These are phyloP conservation scores for Hippoglossus stenolepis DNA, from an alignment of 2,113 vertebrate genomes.

Conservation along the genomic window DNA sequence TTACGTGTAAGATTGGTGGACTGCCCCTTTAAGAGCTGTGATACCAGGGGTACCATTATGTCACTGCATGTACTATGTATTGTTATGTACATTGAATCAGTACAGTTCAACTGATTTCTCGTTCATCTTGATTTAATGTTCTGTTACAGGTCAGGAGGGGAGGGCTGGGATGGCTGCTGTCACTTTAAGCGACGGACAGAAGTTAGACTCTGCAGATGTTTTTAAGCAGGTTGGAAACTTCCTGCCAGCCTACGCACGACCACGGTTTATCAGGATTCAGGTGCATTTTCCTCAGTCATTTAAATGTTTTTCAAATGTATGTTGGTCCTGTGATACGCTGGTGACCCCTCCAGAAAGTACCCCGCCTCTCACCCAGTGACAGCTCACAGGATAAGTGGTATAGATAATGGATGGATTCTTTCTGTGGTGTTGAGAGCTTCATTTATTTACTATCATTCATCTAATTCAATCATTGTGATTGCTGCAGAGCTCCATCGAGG, in stretches of 20 bases:
- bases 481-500: constrained; percentile 74
- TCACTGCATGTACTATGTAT: background rate
- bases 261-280: constrained; percentile 87
- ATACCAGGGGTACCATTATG: background rate
- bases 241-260: constrained; percentile 85
- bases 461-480: constrained; percentile 18
- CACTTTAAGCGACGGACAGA: constrained; percentile 72
- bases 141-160: constrained; percentile 84
- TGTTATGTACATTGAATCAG: background rate
- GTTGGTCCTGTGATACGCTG: no score
- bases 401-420: background rate
- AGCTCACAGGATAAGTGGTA: no score
- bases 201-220: constrained; percentile 77
- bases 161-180: constrained; percentile 87
- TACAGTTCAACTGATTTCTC: background rate
- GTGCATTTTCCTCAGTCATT: constrained; percentile 63
- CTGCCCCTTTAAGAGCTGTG: background rate
- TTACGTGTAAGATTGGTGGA: no score
- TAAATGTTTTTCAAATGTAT: no score
- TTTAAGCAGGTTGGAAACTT: constrained; percentile 78
- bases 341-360: no score
- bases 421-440: background rate
- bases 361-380: no score
- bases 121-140: background rate
- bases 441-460: background rate